Percentiles rank a stretch among this genome's conserved stretches.
Evolutionary conservation across 2,113 vertebrate species (phyloP).

Genomic region (Gopherus flavomarginatus): DNA sequence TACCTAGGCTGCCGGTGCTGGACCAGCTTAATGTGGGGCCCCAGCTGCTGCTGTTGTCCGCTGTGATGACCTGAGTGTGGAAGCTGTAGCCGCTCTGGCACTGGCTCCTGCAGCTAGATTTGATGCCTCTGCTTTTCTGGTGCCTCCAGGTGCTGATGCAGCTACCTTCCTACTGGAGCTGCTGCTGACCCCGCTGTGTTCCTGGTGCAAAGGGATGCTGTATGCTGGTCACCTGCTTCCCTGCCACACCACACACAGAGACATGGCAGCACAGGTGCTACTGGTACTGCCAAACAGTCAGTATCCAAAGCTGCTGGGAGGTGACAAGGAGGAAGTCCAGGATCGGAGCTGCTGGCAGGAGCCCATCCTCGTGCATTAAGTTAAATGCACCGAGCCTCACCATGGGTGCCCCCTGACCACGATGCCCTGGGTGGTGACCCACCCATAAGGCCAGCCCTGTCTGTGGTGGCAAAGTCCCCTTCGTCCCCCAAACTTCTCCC

Average conservation of each 20-base stretch:
- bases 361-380: not conserved
- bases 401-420: not conserved
- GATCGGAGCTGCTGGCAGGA: not conserved
- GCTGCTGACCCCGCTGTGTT: not conserved
- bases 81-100: not conserved
- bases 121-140: not conserved
- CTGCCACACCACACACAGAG: not conserved
- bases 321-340: not conserved
- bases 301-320: not conserved
- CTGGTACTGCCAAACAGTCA: not conserved
- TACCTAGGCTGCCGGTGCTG: not conserved
- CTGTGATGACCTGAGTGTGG: not conserved
- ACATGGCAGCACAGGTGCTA: no score
- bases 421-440: not conserved
- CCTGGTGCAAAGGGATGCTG: not conserved
- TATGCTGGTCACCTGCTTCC: not conserved
- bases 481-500: no score
- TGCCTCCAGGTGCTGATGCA: not conserved
- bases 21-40: not conserved
- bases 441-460: not conserved
- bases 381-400: not conserved
- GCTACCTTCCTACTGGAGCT: not conserved
- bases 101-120: no score
- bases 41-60: not conserved
- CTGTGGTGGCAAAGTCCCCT: no score